These are phyloP conservation scores for Erpetoichthys calabaricus DNA, from an alignment of 2,797 vertebrate genomes.

Conservation along the genomic window DNA sequence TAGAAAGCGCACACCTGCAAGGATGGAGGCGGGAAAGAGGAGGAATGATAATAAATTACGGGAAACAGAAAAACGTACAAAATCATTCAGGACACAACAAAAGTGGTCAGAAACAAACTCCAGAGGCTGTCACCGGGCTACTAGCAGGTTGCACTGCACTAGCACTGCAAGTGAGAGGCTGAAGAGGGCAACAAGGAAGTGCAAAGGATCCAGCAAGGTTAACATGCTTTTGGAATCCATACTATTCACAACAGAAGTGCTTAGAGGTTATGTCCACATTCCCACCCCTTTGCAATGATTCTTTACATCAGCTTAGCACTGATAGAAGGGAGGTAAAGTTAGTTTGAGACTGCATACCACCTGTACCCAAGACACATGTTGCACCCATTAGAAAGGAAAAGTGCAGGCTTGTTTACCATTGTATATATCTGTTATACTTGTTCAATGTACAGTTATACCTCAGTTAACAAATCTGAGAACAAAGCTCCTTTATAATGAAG, in stretches of 20 bases:
- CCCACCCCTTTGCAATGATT: no score
- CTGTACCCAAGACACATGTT: not conserved
- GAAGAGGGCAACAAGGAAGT: constrained; percentile 78
- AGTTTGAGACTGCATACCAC: not conserved
- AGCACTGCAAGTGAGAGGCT: constrained; percentile 63
- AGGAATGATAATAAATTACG: constrained; percentile 29
- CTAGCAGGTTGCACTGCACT: constrained; percentile 35
- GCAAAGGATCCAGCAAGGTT: constrained; percentile 55
- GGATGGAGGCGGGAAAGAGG: constrained; percentile 33
- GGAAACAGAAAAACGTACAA: constrained; percentile 45
- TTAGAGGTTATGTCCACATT: no score
- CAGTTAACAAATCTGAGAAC: no score
- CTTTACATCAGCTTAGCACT: no score
- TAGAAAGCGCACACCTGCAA: constrained; percentile 58
- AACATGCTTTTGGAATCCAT: not conserved
- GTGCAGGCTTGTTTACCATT: no score
- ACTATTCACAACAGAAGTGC: no score
- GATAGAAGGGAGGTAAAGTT: no score
- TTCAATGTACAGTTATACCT: no score
- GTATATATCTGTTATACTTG: no score
- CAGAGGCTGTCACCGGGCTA: constrained; percentile 33
- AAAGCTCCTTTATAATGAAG: no score
- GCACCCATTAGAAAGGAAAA: not conserved
- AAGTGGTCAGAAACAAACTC: constrained; percentile 34
- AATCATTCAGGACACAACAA: constrained; percentile 46